Base-by-base conservation (phyloP, 2,797 vertebrate species). In the Enteromius treurensis region DNA sequence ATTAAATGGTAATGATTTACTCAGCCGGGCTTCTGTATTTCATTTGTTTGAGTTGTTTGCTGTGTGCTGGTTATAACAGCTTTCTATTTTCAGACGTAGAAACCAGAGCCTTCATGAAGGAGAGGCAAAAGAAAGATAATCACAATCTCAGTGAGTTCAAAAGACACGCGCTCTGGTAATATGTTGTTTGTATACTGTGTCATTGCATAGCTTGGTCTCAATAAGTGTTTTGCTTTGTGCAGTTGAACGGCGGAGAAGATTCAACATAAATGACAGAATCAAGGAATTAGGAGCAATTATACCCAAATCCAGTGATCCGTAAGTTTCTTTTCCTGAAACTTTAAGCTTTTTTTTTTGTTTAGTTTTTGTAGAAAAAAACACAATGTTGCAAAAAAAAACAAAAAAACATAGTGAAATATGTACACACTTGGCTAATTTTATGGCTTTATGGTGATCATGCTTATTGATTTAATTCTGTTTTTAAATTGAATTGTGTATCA, bases 181-280 rank as follows among this genome's bases (percentile, higher is more conserved):
- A 19, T 87, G 7, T 60, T 87, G 37, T 82, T 9, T 42, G 60
- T 49, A 14, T 65, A 10, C 11, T 4, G 14, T 40, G 45, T 70
- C 4, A 9, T 81, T 69, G 19, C 21, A 73, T 2, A 9, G 23
- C 26, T 15, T 37, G 9, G n/a, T 21, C 6, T 47, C 2, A 76
- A 80, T 34, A n/a, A 71, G 4, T 49, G 21, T 37, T 77, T 19
- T 83, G 5, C 26, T 40, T 71, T 81, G 34, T 87, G 53, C 93
- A 97, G 97, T 98, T 91, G 96, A 98, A 88, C 95, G 96, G 85
- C 95, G 96, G 90, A 93, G 97, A 81, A 94, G 97, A 89, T 98
- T 98, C 91, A 98, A 98, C 92, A 98, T 97, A 85, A 98, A 97
- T 40, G 97, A 98, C 89, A 93, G 97, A 71, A 98, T 98, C 90